Evolutionary conservation across 2,797 vertebrate genomes (phyloP).

Genomic region (Borostomias antarcticus): DNA sequence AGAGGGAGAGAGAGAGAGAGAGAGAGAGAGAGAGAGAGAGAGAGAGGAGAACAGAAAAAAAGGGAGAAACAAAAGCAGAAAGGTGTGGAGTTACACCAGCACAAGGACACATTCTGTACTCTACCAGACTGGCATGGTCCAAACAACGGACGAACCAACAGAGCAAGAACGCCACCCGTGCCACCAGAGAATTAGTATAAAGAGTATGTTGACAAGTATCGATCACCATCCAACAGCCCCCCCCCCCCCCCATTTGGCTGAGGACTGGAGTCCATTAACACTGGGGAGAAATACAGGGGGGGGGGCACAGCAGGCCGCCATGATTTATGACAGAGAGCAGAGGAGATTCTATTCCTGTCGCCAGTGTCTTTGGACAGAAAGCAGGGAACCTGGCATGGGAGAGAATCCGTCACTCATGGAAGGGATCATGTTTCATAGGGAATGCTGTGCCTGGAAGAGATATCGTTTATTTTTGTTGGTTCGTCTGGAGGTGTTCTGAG

Average conservation of each 20-base stretch:
- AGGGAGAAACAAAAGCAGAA: not conserved
- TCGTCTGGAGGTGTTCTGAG: conserved; percentile 18
- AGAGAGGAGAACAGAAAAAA: too few species aligned
- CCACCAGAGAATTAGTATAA: not conserved
- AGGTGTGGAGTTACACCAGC: conserved; percentile 35
- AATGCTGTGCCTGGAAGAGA: conserved; percentile 46
- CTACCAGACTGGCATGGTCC: conserved; percentile 10
- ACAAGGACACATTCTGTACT: conserved; percentile 18
- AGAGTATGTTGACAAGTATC: not conserved
- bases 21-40: conserved; percentile 25
- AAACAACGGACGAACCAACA: conserved; percentile 23
- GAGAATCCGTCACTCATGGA: conserved; percentile 33
- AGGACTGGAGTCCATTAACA: not conserved
- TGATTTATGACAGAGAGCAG: conserved; percentile 65
- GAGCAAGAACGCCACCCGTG: not conserved
- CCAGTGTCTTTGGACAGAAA: conserved; percentile 65
- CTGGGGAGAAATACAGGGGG: conserved; percentile 28
- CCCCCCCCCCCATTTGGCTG: not conserved
- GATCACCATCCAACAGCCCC: conserved; percentile 3
- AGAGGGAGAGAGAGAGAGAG: not conserved
- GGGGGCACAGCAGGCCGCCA: conserved; percentile 16
- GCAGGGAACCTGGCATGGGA: conserved; percentile 41
- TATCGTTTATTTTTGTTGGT: conserved; percentile 49
- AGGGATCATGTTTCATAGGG: conserved; percentile 53
- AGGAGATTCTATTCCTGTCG: conserved; percentile 77